Evolutionary conservation across 2,888 invertebrate species (phyloP), one percentile per base, ranked within the genome.

Genomic region (Tachina fera): DNA sequence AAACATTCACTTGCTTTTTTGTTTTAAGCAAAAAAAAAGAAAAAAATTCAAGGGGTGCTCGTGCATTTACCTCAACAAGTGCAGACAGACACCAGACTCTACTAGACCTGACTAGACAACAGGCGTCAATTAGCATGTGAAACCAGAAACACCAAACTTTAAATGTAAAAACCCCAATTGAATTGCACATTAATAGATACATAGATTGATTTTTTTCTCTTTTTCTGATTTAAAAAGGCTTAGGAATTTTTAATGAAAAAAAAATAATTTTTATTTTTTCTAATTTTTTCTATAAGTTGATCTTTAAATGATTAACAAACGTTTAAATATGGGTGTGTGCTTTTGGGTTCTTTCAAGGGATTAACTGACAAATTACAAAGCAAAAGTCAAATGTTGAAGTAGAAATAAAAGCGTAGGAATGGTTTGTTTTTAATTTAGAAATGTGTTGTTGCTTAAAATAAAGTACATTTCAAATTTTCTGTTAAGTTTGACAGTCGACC

Each of bases 81-180:
- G 83, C 53, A 80, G 84, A 75, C 80, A 80, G 78, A 78, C 53
- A 61, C 22, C 19, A 71, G 53, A 71, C 61, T 45, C 31, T 41
- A 61, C 31, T 41, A 61, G 61, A 61, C 47, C 45, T 43, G 61
- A 51, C 63, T 65, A 71, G 61, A 67, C 83, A 79, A 78, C 68
- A 63, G 78, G 65, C 79, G 51, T 80, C 80, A 84, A 80, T 84
- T 84, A 80, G 84, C 76, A 84, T 84, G 79, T 70, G 56, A 83
- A 83, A 51, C 58, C 51, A 60, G 51, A 49, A 82, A 65, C 63
- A 22, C 45, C 10, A 49, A 49, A 63, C 49, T 39, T 41, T 58
- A 16, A 49, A 47, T 67, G 58, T 1, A 58, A 67, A 61, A 60
- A 47, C 19, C 31, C 9, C 41, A 49, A 41, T 67, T 39, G 16